phyloP scores from a whole-genome alignment of 2,113 vertebrate species.

The Spea multiplicata region DNA sequence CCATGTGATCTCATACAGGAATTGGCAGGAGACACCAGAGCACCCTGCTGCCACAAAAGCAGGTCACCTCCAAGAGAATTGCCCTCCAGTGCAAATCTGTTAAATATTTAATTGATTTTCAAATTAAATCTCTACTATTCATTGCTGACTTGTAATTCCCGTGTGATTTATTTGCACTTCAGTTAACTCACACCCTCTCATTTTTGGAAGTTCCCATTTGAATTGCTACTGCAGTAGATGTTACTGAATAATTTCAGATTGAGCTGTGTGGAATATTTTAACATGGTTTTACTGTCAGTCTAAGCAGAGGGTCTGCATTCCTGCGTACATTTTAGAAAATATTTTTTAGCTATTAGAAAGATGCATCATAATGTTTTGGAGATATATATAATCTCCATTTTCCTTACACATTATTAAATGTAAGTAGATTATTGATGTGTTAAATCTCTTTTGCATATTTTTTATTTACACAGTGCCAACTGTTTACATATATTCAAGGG shows the following conservation, averaged over 20 bases:
- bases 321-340: too few species aligned
- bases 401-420: too few species aligned
- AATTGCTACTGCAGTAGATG: not conserved
- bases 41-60: slow-evolving; percentile 3
- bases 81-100: slow-evolving; percentile 27
- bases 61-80: not conserved
- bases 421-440: too few species aligned
- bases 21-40: not conserved
- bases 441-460: too few species aligned
- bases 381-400: too few species aligned
- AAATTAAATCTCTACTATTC: slow-evolving; percentile 21
- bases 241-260: not conserved
- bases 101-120: slow-evolving; percentile 19
- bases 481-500: too few species aligned
- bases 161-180: not conserved
- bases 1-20: not conserved
- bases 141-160: not conserved
- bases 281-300: too few species aligned
- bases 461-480: too few species aligned
- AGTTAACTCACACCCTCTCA: not conserved
- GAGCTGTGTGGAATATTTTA: too few species aligned
- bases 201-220: not conserved
- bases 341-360: too few species aligned
- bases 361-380: too few species aligned
- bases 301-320: too few species aligned